Base-by-base conservation (phyloP, 2,113 vertebrate species). In the Mobula hypostoma region DNA sequence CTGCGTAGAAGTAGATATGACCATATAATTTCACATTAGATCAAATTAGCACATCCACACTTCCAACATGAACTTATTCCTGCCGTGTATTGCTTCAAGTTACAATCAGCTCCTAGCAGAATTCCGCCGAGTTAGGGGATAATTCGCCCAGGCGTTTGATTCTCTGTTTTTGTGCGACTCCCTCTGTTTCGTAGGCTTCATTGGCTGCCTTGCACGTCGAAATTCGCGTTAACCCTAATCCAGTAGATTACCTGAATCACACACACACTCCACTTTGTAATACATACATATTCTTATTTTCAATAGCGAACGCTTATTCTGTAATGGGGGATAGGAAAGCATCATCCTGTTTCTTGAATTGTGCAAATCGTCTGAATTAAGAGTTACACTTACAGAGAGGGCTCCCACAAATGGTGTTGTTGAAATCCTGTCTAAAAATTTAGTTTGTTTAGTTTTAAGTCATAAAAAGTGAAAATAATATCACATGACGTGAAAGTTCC, bases 391-490 rank as follows among this genome's bases (percentile, higher is more conserved):
- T 27, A 70, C 9, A 92, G n/a, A 40, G 19, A 70, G 66, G 68
- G 90, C 9, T 68, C 2, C 19, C 36, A 40, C 4, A 74, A 93
- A 93, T 76, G 72, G 5, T 29, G 27, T 40, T 29, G 66, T 56
- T 93, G 21, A 32, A 93, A 72, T 74, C 36, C 32, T 72, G 32
- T 21, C 74, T 48, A 40, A 48, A 72, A 48, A 5, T 93, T 93
- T 93, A 91, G 6, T 36, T 90, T 90, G 19, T 92, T 24, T 93
- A 74, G 66, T 72, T 93, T 8, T 21, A 93, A 74, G 61, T 56
- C 91, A 74, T 9, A 76, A 5, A 82, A 5, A 77, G 19, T 36
- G 0, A 14, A 92, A 32, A 17, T 1, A 72, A 21, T 11, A 21
- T 32, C 2, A 7, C 29, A 21, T 29, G 29, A n/a, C 14, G 29